Base-by-base conservation (phyloP, 2,797 vertebrate species). In the Esox lucius region DNA sequence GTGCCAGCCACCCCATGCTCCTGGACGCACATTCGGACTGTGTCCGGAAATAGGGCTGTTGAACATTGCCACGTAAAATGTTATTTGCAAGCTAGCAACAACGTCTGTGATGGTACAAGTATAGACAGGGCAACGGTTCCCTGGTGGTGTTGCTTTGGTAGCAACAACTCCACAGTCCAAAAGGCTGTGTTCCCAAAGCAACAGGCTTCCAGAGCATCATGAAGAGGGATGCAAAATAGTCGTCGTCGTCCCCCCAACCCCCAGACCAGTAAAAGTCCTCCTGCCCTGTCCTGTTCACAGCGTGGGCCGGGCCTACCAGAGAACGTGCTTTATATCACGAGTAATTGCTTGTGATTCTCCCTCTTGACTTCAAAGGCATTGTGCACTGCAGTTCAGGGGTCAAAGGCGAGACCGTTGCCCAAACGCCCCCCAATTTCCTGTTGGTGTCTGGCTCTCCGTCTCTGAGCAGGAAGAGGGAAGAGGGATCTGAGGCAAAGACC, bases 271-370 rank as follows among this genome's bases (percentile, higher is more conserved):
- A 61, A 76, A 68, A 68, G 76, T 39, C 31, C 80, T 78, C 80
- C 61, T 39, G 35, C 33, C 33, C 33, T 75, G 81, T 74, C 84
- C 85, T 89, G 89, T 91, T 90, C 90, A 89, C 83, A 91, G 90
- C 12, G 59, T 82, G 87, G 87, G 88, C 84, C 75, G 68, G 85
- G 83, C 73, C 82, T 87, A 91, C 80, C 83, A 81, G 90, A 87
- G 84, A 88, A 89, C 84, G 76, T 91, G 87, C 87, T 89, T 90
- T 70, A 89, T 89, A 82, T 90, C 83, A 76, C 84, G 72, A 87
- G 75, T 91, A 92, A 93, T 92, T 92, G 87, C 89, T 91, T 89
- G 86, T 91, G 91, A 93, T 93, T 91, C 90, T 86, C 81, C 80
- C 81, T 87, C 73, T 53, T 19, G 13, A 91, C 91, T 93, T 94